phyloP scores from a whole-genome alignment of 2,113 vertebrate genomes.

The Maccullochella peelii region DNA sequence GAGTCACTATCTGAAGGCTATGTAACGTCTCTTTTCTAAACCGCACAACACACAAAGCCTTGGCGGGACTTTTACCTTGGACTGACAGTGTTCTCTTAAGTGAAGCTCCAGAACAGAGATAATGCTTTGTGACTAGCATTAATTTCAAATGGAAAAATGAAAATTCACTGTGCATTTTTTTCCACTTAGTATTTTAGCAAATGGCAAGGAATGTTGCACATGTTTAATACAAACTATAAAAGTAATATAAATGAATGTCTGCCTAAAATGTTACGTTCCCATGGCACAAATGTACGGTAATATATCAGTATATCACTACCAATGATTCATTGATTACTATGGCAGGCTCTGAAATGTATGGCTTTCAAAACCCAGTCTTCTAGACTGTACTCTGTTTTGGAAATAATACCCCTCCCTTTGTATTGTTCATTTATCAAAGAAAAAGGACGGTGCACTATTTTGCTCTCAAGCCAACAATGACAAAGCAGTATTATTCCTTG shows the following conservation, averaged over 20 bases:
- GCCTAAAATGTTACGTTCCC: not conserved
- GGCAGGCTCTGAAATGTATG: not conserved
- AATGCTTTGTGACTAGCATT: conserved; percentile 21
- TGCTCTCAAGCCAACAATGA: not conserved
- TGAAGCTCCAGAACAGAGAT: conserved; percentile 30
- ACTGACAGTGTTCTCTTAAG: conserved; percentile 45
- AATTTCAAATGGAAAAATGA: conserved; percentile 2
- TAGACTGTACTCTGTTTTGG: not conserved
- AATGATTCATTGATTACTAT: conserved; percentile 2
- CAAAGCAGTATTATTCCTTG: conserved; percentile 5
- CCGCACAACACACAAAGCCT: conserved; percentile 59
- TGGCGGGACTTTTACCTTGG: conserved; percentile 51
- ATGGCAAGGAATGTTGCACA: not conserved
- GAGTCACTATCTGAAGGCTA: conserved; percentile 81
- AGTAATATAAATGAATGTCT: not conserved
- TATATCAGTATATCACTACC: not conserved
- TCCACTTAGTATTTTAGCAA: conserved; percentile 5
- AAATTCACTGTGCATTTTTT: conserved; percentile 13
- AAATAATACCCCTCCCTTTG: not conserved
- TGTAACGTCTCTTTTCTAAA: conserved; percentile 61
- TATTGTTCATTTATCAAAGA: conserved; percentile 1
- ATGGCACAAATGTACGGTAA: not conserved
- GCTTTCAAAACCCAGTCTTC: not conserved
- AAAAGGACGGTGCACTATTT: not conserved
- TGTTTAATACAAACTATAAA: not conserved